Conservation (phyloP, 2,113 vertebrate species). For the Nothoprocta perdicaria region DNA sequence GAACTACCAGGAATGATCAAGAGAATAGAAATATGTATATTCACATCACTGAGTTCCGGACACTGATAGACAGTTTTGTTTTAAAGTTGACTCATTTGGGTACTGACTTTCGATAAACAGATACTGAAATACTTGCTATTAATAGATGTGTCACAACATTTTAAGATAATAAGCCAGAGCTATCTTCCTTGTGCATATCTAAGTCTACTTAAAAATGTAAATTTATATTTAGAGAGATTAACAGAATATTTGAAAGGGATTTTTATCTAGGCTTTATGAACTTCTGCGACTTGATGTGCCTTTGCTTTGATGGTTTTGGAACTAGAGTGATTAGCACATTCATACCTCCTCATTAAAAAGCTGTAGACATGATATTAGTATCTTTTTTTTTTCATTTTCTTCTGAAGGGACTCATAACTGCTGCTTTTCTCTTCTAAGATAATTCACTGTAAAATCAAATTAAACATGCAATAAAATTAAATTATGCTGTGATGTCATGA, state of each 20-base stretch:
- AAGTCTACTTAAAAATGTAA: slow-evolving; percentile 10
- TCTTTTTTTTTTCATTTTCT: neutral
- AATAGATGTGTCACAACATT: neutral
- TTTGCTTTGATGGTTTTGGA: slow-evolving; percentile 38
- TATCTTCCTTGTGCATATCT: slow-evolving; percentile 1
- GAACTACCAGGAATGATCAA: neutral
- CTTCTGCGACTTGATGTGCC: neutral
- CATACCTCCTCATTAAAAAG: neutral
- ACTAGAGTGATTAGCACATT: slow-evolving; percentile 3
- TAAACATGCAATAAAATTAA: slow-evolving; percentile 12
- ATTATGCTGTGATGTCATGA: neutral
- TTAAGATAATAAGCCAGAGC: neutral
- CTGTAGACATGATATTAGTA: slow-evolving; percentile 8
- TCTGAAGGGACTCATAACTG: neutral
- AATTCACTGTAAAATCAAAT: slow-evolving; percentile 27
- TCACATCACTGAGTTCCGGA: neutral
- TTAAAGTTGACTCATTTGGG: neutral
- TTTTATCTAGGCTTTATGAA: slow-evolving; percentile 38
- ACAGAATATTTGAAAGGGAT: slow-evolving; percentile 30
- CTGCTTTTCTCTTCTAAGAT: neutral
- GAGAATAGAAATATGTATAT: neutral
- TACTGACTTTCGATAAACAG: neutral
- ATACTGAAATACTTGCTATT: neutral
- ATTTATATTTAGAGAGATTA: neutral
- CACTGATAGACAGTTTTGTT: neutral